A percentile compares a stretch with the other conserved stretches of the same genome.
Conservation (phyloP, 2,888 invertebrate species). For the Lasioglossum morio region DNA sequence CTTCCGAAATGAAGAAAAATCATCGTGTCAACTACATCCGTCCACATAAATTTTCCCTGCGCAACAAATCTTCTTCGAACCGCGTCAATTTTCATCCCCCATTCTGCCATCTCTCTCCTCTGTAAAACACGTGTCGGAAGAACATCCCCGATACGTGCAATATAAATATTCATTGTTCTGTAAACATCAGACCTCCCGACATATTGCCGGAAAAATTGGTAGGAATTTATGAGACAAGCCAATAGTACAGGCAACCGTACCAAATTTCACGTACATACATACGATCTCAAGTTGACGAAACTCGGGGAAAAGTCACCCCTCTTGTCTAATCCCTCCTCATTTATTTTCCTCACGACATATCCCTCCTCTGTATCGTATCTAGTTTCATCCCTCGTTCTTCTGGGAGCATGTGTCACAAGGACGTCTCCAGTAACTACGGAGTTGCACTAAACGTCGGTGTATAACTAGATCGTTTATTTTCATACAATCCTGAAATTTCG, state of each 20-base stretch:
- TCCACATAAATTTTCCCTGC: not conserved
- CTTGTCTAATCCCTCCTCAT: not conserved
- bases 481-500: not conserved
- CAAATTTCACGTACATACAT: not conserved
- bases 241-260: not conserved
- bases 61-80: not conserved
- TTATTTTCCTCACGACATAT: not conserved
- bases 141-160: not conserved
- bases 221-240: not conserved
- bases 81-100: not conserved
- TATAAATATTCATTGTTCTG: constrained; percentile 1
- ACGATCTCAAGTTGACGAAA: not conserved
- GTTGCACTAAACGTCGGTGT: not conserved
- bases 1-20: not conserved
- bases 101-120: not conserved
- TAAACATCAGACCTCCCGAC: not conserved
- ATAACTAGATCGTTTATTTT: not conserved
- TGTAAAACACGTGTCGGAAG: not conserved
- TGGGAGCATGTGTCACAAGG: not conserved
- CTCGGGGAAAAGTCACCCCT: not conserved
- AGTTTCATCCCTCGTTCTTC: not conserved
- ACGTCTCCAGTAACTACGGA: no score
- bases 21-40: not conserved
- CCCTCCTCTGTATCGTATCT: not conserved
- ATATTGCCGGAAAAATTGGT: not conserved